Percentiles rank a stretch among this genome's conserved stretches.
Conservation (phyloP, 2,797 vertebrate species). For the Aythya fuligula region DNA sequence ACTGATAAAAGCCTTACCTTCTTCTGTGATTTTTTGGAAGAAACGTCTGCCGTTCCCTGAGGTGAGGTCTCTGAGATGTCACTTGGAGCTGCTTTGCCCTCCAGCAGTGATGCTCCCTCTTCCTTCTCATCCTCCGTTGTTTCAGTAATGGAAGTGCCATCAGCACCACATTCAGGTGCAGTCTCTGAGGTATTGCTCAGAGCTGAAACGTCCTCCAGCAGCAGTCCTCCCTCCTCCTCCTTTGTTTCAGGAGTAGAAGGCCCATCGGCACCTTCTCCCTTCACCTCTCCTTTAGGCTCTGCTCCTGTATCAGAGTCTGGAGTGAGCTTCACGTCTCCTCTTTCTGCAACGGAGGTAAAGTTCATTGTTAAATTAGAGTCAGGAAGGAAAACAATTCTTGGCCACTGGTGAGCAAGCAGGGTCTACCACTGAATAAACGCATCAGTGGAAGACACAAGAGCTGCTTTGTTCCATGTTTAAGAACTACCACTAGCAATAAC, state of each 20-base stretch:
- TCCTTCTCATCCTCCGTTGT: not conserved
- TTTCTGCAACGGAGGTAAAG: not conserved
- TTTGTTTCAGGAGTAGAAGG: not conserved
- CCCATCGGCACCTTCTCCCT: not conserved
- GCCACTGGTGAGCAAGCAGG: not conserved
- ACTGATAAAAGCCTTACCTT: slow-evolving; percentile 17
- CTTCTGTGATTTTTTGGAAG: fast-evolving
- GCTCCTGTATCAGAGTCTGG: not conserved
- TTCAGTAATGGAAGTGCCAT: not conserved
- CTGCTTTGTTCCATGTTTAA: not conserved
- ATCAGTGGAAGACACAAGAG: not conserved
- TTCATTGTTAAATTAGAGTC: not conserved
- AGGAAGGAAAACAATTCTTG: not conserved
- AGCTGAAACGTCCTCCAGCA: not conserved
- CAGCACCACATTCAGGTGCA: not conserved
- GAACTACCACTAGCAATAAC: not conserved
- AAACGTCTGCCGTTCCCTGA: fast-evolving
- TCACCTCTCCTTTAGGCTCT: not conserved
- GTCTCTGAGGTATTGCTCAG: not conserved
- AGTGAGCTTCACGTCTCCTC: not conserved
- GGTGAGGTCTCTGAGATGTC: fast-evolving
- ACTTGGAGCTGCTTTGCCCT: not conserved
- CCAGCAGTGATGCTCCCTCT: not conserved
- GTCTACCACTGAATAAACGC: fast-evolving
- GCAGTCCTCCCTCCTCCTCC: not conserved